Evolutionary conservation across 1,140 invertebrate genomes (phyloP), one percentile per base, ranked within the genome.

Genomic region (Zelostemma sp.): DNA sequence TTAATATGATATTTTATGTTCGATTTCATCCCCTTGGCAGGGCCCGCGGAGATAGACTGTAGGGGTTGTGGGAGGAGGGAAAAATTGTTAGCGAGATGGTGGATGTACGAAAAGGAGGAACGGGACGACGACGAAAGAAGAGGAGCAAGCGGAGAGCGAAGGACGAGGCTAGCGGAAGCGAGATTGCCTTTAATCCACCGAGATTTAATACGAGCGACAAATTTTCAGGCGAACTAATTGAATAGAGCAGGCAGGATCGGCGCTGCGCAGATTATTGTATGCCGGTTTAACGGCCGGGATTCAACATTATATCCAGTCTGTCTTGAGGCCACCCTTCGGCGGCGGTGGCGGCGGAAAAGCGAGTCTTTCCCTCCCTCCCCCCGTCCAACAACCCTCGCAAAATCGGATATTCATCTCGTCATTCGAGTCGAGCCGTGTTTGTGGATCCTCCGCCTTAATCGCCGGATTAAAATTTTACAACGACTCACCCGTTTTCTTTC

Each of bases 191-290:
- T 83, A 83, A 83, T 83, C 81, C 79, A 68, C 56, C 61, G 67
- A 83, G 81, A 83, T 83, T 83, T 82, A 83, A 83, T 83, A 81
- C 81, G 71, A 80, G 78, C 79, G 80, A 82, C 80, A 82, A 82
- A 82, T 81, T 83, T 83, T 83, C 74, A 74, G 72, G 75, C 74
- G 79, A 83, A 83, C 82, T 83, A 83, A 83, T 82, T 78, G 80
- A 82, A 81, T 75, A 81, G 73, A 72, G 72, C 69, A 72, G 70
- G 56, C 71, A 64, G 77, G 79, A 83, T 83, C 80, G 81, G 81
- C 74, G 75, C 76, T 62, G 74, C 72, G 76, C 73, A 80, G 79
- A 81, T 83, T 83, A 83, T 82, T 83, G 81, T 83, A 80, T 81
- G 76, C 78, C 74, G 73, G 75, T 82, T 83, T 82, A 83, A 83